A percentile compares a stretch with the other conserved stretches of the same genome.
phyloP scores from a whole-genome alignment of 2,888 invertebrate species.

The Microctonus hyperodae region DNA sequence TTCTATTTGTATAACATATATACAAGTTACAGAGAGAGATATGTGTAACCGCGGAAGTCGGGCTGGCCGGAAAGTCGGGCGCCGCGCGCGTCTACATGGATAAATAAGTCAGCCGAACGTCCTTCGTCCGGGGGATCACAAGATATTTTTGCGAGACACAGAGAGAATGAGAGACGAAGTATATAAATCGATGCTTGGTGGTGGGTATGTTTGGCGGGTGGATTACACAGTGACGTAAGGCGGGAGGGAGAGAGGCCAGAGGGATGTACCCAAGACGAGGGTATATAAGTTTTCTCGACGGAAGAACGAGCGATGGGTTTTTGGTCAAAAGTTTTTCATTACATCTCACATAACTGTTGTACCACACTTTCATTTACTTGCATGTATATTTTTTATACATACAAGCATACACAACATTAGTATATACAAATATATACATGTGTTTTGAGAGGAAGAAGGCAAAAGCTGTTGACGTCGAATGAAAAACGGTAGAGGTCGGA shows the following conservation, averaged over 20 bases:
- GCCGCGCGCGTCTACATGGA: slow-evolving; percentile 20
- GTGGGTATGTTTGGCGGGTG: background rate
- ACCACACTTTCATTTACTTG: too few species aligned
- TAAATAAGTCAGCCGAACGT: slow-evolving; percentile 22
- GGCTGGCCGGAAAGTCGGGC: slow-evolving; percentile 24
- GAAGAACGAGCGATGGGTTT: background rate
- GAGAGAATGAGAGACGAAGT: background rate
- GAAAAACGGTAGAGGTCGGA: slow-evolving; percentile 19
- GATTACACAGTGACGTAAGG: background rate
- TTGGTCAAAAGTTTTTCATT: background rate
- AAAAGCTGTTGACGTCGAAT: slow-evolving; percentile 20
- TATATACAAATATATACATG: background rate
- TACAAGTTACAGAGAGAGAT: background rate
- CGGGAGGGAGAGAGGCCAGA: too few species aligned
- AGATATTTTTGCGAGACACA: slow-evolving; percentile 14
- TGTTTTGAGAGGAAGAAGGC: slow-evolving; percentile 3
- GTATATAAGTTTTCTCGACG: background rate
- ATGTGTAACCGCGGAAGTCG: slow-evolving; percentile 21
- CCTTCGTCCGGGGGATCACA: slow-evolving; percentile 20
- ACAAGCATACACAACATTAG: background rate
- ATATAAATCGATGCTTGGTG: background rate
- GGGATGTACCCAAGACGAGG: background rate
- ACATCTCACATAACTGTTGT: background rate
- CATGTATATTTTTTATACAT: too few species aligned
- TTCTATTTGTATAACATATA: background rate